Conservation (phyloP, 35 echinoderm and acorn worm species). For the Heliocidaris tuberculata region DNA sequence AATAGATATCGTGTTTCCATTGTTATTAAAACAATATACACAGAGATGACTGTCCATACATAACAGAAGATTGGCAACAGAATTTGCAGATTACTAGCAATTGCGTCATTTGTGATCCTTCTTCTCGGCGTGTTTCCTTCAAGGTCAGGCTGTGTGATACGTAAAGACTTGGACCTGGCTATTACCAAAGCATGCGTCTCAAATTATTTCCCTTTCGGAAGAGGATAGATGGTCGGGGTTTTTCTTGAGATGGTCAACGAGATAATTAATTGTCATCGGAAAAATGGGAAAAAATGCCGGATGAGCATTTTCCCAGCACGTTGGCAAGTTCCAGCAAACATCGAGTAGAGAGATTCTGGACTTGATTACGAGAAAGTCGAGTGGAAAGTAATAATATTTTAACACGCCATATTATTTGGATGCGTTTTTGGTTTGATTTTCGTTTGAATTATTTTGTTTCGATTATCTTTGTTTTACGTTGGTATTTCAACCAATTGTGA, state of each 20-base stretch:
- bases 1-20: background rate
- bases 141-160: background rate
- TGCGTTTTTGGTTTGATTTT: no score
- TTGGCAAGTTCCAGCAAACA: background rate
- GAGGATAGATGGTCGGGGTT: background rate
- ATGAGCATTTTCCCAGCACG: background rate
- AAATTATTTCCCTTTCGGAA: background rate
- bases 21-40: background rate
- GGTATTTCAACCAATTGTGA: no score
- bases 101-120: conserved; percentile 7
- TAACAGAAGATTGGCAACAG: background rate
- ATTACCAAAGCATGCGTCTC: background rate
- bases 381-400: background rate
- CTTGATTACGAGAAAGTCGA: background rate
- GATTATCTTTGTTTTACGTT: no score
- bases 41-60: background rate
- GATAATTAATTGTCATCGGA: background rate
- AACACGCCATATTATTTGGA: background rate
- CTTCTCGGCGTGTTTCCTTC: background rate
- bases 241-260: background rate
- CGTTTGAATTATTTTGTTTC: no score
- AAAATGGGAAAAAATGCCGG: background rate
- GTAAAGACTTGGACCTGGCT: background rate
- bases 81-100: background rate
- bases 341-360: no score